Evolutionary conservation across 2,113 vertebrate species (phyloP), one percentile per base, ranked within the genome.

Genomic region (Psilopsiagon aymara): DNA sequence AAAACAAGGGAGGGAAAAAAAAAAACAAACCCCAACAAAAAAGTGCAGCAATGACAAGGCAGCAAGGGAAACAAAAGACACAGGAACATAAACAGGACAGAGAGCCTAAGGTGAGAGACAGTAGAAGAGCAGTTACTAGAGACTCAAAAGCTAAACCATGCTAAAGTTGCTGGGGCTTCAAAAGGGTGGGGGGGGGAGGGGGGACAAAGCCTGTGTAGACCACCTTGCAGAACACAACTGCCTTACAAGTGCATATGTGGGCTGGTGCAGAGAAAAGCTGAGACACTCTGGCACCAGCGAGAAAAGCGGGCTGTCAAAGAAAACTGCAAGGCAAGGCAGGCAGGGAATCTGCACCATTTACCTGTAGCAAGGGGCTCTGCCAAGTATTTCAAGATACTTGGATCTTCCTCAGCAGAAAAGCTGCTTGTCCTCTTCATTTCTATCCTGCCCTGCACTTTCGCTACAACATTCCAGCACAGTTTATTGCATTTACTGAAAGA

Each of bases 1-100:
- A 33, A 35, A 43, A 39, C 7, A 19, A 33, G 31, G 31, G 20
- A 13, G 20, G 55, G 12, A 9, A 8, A 7, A 49, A n/a, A 23
- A 43, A 60, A 67, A 24, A 59, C 31, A 31, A 11, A 49, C 24
- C 4, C 28, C 29, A 31, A 31, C 11, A 46, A 29, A 76, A 69
- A 46, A 68, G 27, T 10, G 0, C 64, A 89, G 71, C 80, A 92
- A 55, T 35, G 89, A 82, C 52, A 86, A 74, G 76, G 37, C 83
- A 94, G 73, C 51, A 93, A 88, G 51, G 77, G 83, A 94, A 88
- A 89, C 83, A 86, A 94, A 95, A 94, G 60, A 89, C 51, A 52
- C 17, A 78, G 73, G 92, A 91, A 97, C 92, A 83, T 83, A 97
- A 94, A 88, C 88, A 95, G 86, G 92, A 92, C 91, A 92, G 80